These are phyloP conservation scores for Agonopterix alstromeriana DNA, from an alignment of 2,888 invertebrate species.

Conservation along the genomic window DNA sequence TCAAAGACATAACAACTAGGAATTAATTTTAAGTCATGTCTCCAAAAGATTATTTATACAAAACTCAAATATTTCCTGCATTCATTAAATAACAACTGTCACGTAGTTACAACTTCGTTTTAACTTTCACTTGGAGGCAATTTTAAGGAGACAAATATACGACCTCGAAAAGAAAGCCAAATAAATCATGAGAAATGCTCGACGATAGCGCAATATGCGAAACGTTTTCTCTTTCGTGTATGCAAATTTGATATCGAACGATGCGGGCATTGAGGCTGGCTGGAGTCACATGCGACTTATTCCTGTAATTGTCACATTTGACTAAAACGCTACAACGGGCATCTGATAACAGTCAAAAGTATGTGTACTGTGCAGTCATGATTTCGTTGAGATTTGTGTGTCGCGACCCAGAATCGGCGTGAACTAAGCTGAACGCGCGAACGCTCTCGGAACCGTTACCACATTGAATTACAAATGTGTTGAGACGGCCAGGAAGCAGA, in stretches of 20 bases:
- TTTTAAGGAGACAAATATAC: slow-evolving; percentile 48
- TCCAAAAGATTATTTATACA: too few relatives aligned
- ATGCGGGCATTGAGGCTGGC: background rate
- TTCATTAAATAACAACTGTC: slow-evolving; percentile 31
- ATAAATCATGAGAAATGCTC: too few relatives aligned
- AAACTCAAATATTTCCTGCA: background rate
- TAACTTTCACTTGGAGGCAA: slow-evolving; percentile 57
- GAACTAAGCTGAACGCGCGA: slow-evolving; percentile 47
- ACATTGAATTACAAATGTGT: slow-evolving; percentile 63
- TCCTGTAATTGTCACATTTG: slow-evolving; percentile 6
- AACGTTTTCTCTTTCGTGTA: slow-evolving; percentile 55
- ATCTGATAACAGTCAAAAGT: slow-evolving; percentile 18
- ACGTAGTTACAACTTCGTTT: slow-evolving; percentile 37
- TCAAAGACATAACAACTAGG: too few relatives aligned
- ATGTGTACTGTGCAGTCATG: slow-evolving; percentile 27
- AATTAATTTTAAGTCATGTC: too few relatives aligned
- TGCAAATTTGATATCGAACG: slow-evolving; percentile 26
- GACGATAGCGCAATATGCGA: slow-evolving; percentile 26
- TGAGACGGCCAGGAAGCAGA: slow-evolving; percentile 10
- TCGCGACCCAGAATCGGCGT: slow-evolving; percentile 52
- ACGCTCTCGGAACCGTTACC: slow-evolving; percentile 63
- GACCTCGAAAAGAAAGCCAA: slow-evolving; percentile 53
- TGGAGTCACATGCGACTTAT: background rate
- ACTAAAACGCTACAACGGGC: slow-evolving; percentile 20
- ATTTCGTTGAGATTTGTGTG: slow-evolving; percentile 37